Evolutionary conservation across 2,113 vertebrate species (phyloP).

Genomic region (Sinosuthora webbiana): DNA sequence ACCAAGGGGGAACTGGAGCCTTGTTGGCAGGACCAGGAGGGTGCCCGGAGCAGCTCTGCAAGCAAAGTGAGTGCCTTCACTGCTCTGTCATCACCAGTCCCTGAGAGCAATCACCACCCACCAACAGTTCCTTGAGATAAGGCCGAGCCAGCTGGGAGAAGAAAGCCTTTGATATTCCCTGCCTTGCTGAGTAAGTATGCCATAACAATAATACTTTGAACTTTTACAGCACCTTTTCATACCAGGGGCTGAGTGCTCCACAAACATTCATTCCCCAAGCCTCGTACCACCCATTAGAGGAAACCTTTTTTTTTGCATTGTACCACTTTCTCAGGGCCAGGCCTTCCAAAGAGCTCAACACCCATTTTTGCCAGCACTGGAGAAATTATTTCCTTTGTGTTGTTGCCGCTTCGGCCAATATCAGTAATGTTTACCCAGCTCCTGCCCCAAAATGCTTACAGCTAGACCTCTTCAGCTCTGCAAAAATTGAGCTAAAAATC

Average conservation of each 20-base stretch:
- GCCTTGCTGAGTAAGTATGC: conserved; percentile 38
- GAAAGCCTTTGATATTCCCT: conserved; percentile 56
- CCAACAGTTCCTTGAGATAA: conserved; percentile 49
- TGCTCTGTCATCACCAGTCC: neutral
- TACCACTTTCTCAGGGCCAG: neutral
- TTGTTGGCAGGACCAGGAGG: neutral
- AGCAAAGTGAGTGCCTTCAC: neutral
- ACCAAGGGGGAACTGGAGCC: neutral
- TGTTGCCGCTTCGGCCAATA: neutral
- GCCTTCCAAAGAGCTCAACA: neutral
- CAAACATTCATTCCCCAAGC: conserved; percentile 13
- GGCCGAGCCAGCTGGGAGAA: conserved; percentile 13
- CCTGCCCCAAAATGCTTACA: neutral
- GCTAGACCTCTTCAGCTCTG: neutral
- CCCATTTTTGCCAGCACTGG: neutral
- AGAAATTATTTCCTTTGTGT: neutral
- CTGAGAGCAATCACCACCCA: conserved; percentile 45
- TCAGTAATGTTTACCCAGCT: neutral
- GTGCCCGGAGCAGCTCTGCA: neutral
- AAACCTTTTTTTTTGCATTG: neutral
- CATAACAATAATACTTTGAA: conserved; percentile 57
- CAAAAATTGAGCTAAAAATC: neutral
- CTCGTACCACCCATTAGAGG: neutral
- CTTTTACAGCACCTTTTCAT: conserved; percentile 42
- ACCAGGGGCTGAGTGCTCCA: conserved; percentile 45